phyloP scores from a whole-genome alignment of 2,797 vertebrate species.

The Australoheros facetus region DNA sequence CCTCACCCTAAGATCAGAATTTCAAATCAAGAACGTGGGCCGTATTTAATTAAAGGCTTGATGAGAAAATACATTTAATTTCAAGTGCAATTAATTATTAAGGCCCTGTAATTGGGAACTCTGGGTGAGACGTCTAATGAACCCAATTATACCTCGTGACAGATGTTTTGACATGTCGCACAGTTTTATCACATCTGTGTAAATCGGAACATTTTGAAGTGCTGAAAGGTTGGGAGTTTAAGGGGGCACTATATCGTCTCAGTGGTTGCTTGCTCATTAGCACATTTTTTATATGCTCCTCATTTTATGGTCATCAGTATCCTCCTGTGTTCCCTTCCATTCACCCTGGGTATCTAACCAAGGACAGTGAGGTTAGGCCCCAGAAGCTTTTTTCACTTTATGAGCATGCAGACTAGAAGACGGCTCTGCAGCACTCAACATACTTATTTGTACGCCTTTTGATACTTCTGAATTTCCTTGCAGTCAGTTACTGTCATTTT shows the following conservation, averaged over 20 bases:
- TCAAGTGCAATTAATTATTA: conserved; percentile 99
- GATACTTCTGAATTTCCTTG: neutral
- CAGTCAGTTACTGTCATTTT: neutral
- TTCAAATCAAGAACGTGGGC: conserved; percentile 90
- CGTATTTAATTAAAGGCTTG: conserved; percentile 97
- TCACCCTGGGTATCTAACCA: conserved; percentile 59
- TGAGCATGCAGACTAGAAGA: conserved; percentile 41
- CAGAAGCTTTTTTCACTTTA: conserved; percentile 6
- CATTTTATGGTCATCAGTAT: conserved; percentile 77
- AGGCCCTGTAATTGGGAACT: conserved; percentile 94
- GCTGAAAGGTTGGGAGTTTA: conserved; percentile 45
- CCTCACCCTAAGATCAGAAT: conserved; percentile 82
- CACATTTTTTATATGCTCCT: conserved; percentile 68
- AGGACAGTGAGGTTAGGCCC: conserved; percentile 50
- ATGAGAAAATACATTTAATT: conserved; percentile 99
- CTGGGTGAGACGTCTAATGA: conserved; percentile 95
- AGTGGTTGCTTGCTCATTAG: conserved; percentile 69
- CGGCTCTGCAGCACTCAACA: neutral
- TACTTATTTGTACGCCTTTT: neutral
- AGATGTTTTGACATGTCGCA: conserved; percentile 87
- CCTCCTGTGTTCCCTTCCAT: conserved; percentile 74
- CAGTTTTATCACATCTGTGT: conserved; percentile 54
- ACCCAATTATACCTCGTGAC: conserved; percentile 96
- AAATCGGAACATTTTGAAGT: conserved; percentile 55
- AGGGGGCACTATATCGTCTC: conserved; percentile 68